Conservation (phyloP, 1,140 invertebrate genomes). For the Drosophila virilis region DNA sequence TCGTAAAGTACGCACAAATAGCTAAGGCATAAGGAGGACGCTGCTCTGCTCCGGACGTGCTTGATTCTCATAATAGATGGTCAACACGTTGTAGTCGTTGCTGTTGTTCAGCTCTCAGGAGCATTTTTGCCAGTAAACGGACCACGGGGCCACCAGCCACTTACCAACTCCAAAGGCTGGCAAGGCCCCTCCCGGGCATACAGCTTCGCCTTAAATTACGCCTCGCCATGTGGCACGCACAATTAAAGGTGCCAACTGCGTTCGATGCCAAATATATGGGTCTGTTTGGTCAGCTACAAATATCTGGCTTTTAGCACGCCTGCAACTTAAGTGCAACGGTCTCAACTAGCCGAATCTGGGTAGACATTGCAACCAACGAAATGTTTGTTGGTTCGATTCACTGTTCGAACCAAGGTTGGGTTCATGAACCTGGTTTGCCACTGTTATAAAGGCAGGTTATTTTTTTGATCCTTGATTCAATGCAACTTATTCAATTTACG, state of each 20-base stretch:
- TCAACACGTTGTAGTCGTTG: constrained; percentile 37
- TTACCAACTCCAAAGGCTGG: constrained; percentile 2
- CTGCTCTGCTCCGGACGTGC: constrained; percentile 39
- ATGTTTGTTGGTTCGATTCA: too few relatives aligned
- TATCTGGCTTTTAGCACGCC: too few relatives aligned
- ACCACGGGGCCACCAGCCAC: constrained; percentile 28
- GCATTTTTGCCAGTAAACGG: constrained; percentile 41
- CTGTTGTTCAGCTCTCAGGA: constrained; percentile 21
- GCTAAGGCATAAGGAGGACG: constrained; percentile 11
- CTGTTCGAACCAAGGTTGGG: too few relatives aligned
- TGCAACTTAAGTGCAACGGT: too few relatives aligned
- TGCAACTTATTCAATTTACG: too few relatives aligned
- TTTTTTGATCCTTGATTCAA: too few relatives aligned
- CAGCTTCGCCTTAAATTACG: not conserved
- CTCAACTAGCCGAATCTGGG: too few relatives aligned
- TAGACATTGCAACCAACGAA: too few relatives aligned
- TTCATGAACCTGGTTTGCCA: too few relatives aligned
- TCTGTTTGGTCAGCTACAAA: too few relatives aligned
- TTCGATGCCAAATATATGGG: not conserved
- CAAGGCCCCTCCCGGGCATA: not conserved
- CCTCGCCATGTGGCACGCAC: not conserved
- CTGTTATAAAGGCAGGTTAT: too few relatives aligned
- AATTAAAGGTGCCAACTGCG: constrained; percentile 17
- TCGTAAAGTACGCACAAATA: constrained; percentile 55
- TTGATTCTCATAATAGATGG: constrained; percentile 51